A percentile compares a stretch with the other conserved stretches of the same genome.
Conservation (phyloP, 2,888 invertebrate species). For the Nycteola revayana region DNA sequence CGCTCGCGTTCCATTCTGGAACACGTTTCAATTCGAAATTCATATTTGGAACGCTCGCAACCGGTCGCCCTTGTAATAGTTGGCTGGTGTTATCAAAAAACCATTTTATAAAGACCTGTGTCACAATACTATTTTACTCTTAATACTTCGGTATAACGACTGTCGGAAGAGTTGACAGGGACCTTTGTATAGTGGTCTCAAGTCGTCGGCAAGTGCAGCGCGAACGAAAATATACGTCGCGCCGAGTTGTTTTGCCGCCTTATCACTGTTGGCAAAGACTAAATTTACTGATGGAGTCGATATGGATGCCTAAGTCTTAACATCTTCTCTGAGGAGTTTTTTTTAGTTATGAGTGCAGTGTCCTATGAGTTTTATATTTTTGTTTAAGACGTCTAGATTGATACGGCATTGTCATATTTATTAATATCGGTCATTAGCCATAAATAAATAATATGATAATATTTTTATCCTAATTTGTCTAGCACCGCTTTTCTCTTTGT, state of each 20-base stretch:
- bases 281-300: slow-evolving; percentile 12
- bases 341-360: too few species aligned
- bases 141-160: slow-evolving; percentile 37
- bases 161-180: slow-evolving; percentile 48
- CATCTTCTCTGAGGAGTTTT: slow-evolving; percentile 1
- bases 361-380: too few species aligned
- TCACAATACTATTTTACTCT: slow-evolving; percentile 40
- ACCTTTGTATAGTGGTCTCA: slow-evolving; percentile 54
- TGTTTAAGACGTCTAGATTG: too few species aligned
- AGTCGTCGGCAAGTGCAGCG: slow-evolving; percentile 79
- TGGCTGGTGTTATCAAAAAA: slow-evolving; percentile 76
- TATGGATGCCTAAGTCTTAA: slow-evolving; percentile 22
- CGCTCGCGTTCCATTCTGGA: slow-evolving; percentile 58
- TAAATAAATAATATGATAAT: too few species aligned
- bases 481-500: too few species aligned
- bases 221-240: slow-evolving; percentile 81
- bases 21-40: slow-evolving; percentile 75
- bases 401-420: too few species aligned
- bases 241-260: slow-evolving; percentile 80
- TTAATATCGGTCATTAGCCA: too few species aligned
- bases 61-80: slow-evolving; percentile 82
- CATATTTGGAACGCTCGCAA: slow-evolving; percentile 75
- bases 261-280: slow-evolving; percentile 71
- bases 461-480: too few species aligned
- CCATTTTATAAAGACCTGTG: slow-evolving; percentile 51